Base-by-base conservation (phyloP, 2,113 vertebrate genomes). In the Gasterosteus aculeatus region DNA sequence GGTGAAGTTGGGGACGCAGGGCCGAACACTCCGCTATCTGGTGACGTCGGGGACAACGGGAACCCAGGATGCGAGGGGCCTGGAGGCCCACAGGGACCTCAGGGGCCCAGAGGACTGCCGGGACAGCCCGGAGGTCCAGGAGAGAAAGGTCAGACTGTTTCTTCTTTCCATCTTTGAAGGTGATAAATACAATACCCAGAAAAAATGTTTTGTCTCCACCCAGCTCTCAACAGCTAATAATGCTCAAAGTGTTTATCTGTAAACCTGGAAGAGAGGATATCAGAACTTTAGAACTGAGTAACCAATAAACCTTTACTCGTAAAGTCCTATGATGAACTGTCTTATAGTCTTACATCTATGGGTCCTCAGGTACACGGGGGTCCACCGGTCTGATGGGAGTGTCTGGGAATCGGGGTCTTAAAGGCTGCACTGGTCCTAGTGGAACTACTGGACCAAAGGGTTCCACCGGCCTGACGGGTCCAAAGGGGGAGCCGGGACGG, bases 41-140 rank as follows among this genome's bases (percentile, higher is more conserved):
- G 98, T n/a, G 90, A 94, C 5, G 85, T 78, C 5, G 98, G 98
- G 10, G 94, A 96, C 29, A 69, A 91, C 1, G 94, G 94, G n/a
- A 3, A 19, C 19, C 42, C 49, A 16, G 94, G 94, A 0, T 67
- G 22, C 22, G 26, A 0, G 0, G 94, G 93, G 9, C 33, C 61
- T 19, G 15, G 74, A 35, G 91, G 90, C 11, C 46, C 4, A 1
- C 49, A 3, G 19, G 92, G 92, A 47, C 0, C 6, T 29, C 18
- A 0, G 3, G 94, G 94, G 15, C 65, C 68, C 4, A 1, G 0
- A 5, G 92, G 94, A 69, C 26, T 26, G 4, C 61, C 67, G 42
- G 91, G 92, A 14, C 56, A 10, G 15, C 4, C 41, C 7, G 92
- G 92, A 71, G 15, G 6, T 11, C 62, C 35, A 29, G 92, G 91